Evolutionary conservation across 23 tunicate species (phyloP).

Genomic region (Halocynthia roretzi): DNA sequence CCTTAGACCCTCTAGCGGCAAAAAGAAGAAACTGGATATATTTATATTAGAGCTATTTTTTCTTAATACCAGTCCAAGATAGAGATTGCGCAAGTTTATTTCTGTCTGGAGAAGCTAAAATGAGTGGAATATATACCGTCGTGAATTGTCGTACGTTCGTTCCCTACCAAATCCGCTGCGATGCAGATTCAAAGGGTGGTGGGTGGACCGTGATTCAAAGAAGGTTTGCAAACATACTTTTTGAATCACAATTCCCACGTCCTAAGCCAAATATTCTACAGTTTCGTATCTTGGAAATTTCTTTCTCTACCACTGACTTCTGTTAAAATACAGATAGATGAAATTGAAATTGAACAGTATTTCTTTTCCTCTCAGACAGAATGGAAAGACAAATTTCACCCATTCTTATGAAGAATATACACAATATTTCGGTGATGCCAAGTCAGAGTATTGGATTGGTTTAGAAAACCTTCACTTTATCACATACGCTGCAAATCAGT

Average conservation of each 20-base stretch:
- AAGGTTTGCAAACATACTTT: not conserved
- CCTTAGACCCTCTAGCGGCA: too few species aligned
- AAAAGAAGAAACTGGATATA: too few species aligned
- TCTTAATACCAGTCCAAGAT: conserved; percentile 1
- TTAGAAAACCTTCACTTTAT: conserved; percentile 20
- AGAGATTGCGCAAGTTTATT: conserved; percentile 26
- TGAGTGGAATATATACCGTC: conserved; percentile 1
- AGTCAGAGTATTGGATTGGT: conserved; percentile 55
- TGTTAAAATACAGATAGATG: not conserved
- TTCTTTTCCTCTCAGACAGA: not conserved
- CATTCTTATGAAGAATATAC: conserved; percentile 22
- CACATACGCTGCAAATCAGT: conserved; percentile 23
- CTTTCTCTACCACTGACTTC: too few species aligned
- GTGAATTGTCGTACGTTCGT: conserved; percentile 21
- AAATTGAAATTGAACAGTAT: not conserved
- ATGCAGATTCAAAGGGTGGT: conserved; percentile 1
- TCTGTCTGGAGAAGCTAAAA: not conserved
- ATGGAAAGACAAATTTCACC: conserved; percentile 7
- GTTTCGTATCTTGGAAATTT: too few species aligned
- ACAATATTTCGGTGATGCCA: conserved; percentile 26
- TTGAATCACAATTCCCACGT: not conserved
- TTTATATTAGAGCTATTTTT: too few species aligned
- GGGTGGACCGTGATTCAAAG: conserved; percentile 23
- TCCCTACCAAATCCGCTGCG: conserved; percentile 5
- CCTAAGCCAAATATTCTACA: too few species aligned